Evolutionary conservation across 2,888 invertebrate genomes (phyloP).

Genomic region (Microctonus aethiopoides): DNA sequence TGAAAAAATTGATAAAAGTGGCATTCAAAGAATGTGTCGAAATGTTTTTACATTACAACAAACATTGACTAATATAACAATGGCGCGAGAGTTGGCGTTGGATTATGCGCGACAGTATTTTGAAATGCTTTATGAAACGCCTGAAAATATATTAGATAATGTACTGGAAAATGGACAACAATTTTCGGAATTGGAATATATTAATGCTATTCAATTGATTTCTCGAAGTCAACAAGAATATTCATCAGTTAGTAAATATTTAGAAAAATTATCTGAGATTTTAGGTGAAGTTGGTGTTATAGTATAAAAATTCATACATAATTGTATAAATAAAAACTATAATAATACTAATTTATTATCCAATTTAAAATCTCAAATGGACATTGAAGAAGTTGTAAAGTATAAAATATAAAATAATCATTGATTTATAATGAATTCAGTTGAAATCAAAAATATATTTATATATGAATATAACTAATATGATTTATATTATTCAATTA

Average conservation of each 20-base stretch:
- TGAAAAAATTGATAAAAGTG: constrained; percentile 82
- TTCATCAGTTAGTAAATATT: constrained; percentile 72
- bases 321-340: background rate
- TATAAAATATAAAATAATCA: background rate
- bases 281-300: constrained; percentile 86
- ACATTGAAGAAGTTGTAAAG: constrained; percentile 1
- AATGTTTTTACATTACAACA: constrained; percentile 88
- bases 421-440: background rate
- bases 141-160: constrained; percentile 84
- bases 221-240: constrained; percentile 68
- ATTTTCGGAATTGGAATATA: constrained; percentile 78
- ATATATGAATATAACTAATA: background rate
- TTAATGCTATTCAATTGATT: constrained; percentile 72
- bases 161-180: constrained; percentile 89
- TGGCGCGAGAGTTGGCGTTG: constrained; percentile 83
- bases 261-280: constrained; percentile 86
- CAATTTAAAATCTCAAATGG: background rate
- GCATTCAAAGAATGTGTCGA: constrained; percentile 86
- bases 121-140: constrained; percentile 84
- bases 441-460: background rate
- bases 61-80: constrained; percentile 85
- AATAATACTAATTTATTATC: background rate
- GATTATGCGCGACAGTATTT: constrained; percentile 92
- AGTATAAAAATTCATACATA: constrained; percentile 39
- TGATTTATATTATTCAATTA: background rate